phyloP scores from a whole-genome alignment of 2,113 vertebrate genomes.

The Petromus typicus region DNA sequence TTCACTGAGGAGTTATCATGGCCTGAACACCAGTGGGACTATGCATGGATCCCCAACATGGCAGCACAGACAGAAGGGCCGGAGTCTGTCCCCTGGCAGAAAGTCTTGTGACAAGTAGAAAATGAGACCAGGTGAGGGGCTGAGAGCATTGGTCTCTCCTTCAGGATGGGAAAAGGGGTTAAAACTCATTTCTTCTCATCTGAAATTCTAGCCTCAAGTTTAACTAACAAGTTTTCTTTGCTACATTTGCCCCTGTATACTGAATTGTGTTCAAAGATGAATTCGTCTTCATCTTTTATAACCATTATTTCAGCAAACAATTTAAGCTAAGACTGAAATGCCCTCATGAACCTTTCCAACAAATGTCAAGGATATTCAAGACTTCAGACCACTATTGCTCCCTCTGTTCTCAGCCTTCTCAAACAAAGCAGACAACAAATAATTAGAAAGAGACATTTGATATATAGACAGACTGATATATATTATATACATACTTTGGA shows the following conservation, averaged over 20 bases:
- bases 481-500: no score
- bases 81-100: background rate
- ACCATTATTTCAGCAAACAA: background rate
- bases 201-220: background rate
- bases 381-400: background rate
- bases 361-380: background rate
- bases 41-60: background rate
- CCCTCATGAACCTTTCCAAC: background rate
- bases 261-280: background rate
- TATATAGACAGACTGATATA: background rate
- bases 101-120: background rate
- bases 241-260: background rate
- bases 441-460: background rate
- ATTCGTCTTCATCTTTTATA: background rate
- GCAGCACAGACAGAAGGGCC: background rate
- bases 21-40: background rate
- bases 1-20: background rate
- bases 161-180: background rate
- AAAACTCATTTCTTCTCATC: background rate
- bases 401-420: background rate
- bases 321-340: background rate
- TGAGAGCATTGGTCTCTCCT: background rate
- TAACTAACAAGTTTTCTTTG: slow-evolving; percentile 29
- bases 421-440: background rate
- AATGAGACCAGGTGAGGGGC: background rate